Percentiles rank a stretch among this genome's conserved stretches.
Evolutionary conservation across 2,888 invertebrate species (phyloP).

Genomic region (Cylloceria caligata): DNA sequence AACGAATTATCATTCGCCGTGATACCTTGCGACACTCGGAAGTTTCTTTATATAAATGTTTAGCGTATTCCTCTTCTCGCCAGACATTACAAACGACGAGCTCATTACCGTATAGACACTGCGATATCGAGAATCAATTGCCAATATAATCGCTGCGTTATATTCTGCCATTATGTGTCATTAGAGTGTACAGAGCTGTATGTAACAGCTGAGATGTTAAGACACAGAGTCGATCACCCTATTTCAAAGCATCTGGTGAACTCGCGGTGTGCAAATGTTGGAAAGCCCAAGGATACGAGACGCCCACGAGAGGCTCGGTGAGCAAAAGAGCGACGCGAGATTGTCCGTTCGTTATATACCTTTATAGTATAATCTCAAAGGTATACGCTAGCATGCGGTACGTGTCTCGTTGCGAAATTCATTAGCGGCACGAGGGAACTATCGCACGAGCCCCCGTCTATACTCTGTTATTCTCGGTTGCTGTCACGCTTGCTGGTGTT

Average conservation of each 20-base stretch:
- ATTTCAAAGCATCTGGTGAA: neutral
- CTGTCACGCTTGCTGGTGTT: conserved; percentile 15
- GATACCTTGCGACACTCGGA: neutral
- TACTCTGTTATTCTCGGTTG: conserved; percentile 13
- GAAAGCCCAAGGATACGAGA: conserved; percentile 77
- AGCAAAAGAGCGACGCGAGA: conserved; percentile 50
- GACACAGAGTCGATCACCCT: conserved; percentile 10
- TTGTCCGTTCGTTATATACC: conserved; percentile 22
- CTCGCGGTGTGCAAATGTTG: conserved; percentile 24
- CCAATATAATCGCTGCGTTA: neutral
- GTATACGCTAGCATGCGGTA: conserved; percentile 49
- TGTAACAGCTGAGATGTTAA: conserved; percentile 7
- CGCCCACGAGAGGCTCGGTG: conserved; percentile 72
- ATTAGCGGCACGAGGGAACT: conserved; percentile 58
- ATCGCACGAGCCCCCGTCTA: conserved; percentile 34
- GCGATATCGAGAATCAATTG: neutral
- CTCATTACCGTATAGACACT: neutral
- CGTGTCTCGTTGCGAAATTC: conserved; percentile 62
- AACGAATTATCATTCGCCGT: neutral
- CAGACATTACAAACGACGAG: conserved; percentile 9
- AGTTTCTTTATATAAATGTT: neutral
- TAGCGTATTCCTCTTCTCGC: neutral
- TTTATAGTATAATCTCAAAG: conserved; percentile 39
- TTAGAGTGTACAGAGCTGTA: conserved; percentile 1
- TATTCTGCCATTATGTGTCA: neutral